phyloP scores from a whole-genome alignment of 2,888 invertebrate species.

The Boloria euphrosyne region DNA sequence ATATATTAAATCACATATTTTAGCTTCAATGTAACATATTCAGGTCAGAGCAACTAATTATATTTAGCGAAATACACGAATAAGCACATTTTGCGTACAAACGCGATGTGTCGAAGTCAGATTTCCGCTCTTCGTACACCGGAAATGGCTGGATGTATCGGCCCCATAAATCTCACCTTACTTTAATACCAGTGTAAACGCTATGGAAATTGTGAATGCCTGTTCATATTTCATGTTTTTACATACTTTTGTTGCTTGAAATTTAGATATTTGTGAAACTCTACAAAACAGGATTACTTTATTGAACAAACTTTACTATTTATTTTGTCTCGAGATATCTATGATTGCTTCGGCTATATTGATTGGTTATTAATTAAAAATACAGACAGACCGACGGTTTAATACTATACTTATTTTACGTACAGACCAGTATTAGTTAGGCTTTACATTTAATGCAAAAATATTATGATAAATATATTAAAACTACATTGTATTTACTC shows the following conservation, averaged over 20 bases:
- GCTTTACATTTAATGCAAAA: no score
- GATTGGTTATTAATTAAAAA: no score
- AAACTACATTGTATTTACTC: no score
- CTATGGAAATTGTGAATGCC: constrained; percentile 23
- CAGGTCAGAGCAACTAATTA: constrained; percentile 19
- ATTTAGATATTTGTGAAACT: not conserved
- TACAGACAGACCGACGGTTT: no score
- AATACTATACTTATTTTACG: no score
- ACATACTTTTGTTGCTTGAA: not conserved
- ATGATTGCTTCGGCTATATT: no score
- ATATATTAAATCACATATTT: not conserved
- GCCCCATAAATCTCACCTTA: constrained; percentile 38
- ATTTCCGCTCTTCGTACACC: constrained; percentile 35
- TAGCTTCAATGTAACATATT: constrained; percentile 3
- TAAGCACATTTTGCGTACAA: constrained; percentile 24
- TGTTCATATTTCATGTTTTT: constrained; percentile 13
- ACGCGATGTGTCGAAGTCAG: constrained; percentile 37
- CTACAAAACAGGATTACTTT: no score
- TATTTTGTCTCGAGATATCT: no score
- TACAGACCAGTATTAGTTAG: no score
- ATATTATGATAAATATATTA: no score
- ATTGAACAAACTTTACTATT: no score
- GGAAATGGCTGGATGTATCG: constrained; percentile 39
- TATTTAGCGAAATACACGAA: constrained; percentile 15
- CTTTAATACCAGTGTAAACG: constrained; percentile 31